Conservation (phyloP, 2,797 vertebrate species). For the Ispidina picta region DNA sequence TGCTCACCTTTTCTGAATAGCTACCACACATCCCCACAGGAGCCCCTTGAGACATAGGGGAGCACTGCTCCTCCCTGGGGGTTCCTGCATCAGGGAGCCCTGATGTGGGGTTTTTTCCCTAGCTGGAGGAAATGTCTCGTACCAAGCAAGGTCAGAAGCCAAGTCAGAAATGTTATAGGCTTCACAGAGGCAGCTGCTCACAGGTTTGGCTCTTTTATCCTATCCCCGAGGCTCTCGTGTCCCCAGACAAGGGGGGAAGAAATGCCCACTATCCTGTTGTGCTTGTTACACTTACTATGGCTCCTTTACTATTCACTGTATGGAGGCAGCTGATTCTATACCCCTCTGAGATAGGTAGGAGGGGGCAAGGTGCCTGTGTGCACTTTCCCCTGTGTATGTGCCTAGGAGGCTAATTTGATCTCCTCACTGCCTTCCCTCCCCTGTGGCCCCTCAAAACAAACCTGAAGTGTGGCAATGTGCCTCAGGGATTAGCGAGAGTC, state of each 20-base stretch:
- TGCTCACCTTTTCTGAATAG: neutral
- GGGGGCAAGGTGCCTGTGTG: neutral
- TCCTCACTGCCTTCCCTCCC: neutral
- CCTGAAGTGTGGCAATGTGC: neutral
- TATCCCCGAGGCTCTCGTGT: neutral
- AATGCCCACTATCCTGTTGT: fast-evolving
- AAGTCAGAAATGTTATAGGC: neutral
- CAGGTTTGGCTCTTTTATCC: neutral
- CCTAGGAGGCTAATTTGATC: neutral
- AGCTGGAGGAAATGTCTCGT: neutral
- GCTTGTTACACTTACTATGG: fast-evolving
- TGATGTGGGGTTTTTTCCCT: fast-evolving
- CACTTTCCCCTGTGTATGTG: neutral
- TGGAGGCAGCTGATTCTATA: neutral
- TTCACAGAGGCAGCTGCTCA: neutral
- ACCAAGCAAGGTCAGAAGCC: neutral
- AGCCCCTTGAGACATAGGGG: neutral
- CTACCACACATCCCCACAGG: fast-evolving
- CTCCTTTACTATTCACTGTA: neutral
- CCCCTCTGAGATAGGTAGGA: neutral
- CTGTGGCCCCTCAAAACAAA: neutral
- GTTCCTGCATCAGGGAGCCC: fast-evolving
- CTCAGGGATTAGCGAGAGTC: neutral
- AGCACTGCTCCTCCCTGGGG: fast-evolving
- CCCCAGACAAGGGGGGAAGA: neutral